Evolutionary conservation across 1,140 invertebrate species (phyloP), one percentile per base, ranked within the genome.

Genomic region (Homalodisca vitripennis): DNA sequence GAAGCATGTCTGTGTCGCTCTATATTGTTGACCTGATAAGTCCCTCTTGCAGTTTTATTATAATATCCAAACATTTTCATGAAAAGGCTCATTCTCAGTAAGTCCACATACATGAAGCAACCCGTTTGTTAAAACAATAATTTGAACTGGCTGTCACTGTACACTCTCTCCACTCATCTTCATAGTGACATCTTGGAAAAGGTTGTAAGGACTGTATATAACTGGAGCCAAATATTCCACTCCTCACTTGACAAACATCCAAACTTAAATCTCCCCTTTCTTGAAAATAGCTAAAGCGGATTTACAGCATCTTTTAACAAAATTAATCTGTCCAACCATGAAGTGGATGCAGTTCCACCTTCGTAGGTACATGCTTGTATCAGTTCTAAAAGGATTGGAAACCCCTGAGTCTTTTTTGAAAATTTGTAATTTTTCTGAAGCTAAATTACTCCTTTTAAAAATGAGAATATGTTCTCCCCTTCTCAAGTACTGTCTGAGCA

Each of bases 301-400:
- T 75, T 71, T 67, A 75, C 30, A 73, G 64, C 17, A 79, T 57
- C 47, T 77, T 66, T 31, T 47, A 66, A 66, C 24, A 29, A 73
- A 6, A 78, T 48, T 75, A 81, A 80, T 69, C 79, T 69, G 68
- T 76, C 46, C 0, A 79, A 69, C 79, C 79, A 79, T 65, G 79
- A 77, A 66, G 73, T 78, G 1, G 75, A 78, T 41, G 74, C 75
- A 65, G 80, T 79, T 78, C 76, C n/a, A n/a, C 79, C 1, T 76
- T 30, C 0, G 78, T 80, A 2, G 64, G 32, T 0, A 79, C 76
- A 22, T 75, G n/a, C 72, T 70, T 78, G 74, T 14, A 78, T 75
- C 41, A 78, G 67, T 70, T 74, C 73, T 3, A 78, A 70, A n/a
- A 26, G 66, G 66, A 6, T 34, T 3, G 20, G 20, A 12, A 12